Percentiles rank a stretch among this genome's conserved stretches.
Conservation (phyloP, 2,888 invertebrate genomes). For the Leptogaster cylindrica region DNA sequence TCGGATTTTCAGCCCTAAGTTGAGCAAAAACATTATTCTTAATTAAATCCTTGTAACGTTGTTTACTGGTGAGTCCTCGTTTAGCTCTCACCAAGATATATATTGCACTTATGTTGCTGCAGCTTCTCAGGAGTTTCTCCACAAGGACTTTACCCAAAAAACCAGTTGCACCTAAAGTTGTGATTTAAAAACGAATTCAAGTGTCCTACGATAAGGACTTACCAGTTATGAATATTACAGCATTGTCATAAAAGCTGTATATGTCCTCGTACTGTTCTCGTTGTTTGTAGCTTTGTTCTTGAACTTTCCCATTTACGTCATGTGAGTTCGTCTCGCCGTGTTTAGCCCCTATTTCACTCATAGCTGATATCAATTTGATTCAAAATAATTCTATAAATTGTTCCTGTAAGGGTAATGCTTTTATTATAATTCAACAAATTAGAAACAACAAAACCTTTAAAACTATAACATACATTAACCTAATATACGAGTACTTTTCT, state of each 20-base stretch:
- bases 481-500: too few species aligned
- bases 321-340: too few species aligned
- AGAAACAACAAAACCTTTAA: too few species aligned
- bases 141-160: slow-evolving; percentile 92
- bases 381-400: too few species aligned
- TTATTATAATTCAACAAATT: too few species aligned
- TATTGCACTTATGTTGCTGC: slow-evolving; percentile 77
- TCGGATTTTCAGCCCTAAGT: slow-evolving; percentile 69
- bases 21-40: slow-evolving; percentile 79
- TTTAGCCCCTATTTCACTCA: too few species aligned
- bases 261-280: not conserved
- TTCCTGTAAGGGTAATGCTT: too few species aligned
- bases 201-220: slow-evolving; percentile 6
- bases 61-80: slow-evolving; percentile 71
- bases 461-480: too few species aligned
- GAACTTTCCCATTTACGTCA: too few species aligned
- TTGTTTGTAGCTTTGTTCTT: not conserved
- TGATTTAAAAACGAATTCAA: not conserved
- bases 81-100: slow-evolving; percentile 83
- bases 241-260: slow-evolving; percentile 55
- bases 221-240: slow-evolving; percentile 58
- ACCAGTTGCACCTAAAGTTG: slow-evolving; percentile 74
- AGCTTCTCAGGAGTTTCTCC: slow-evolving; percentile 88
- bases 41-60: slow-evolving; percentile 75
- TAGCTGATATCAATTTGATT: too few species aligned